Evolutionary conservation across 2,113 vertebrate species (phyloP).

Genomic region (Hypocryptadius cinnamomeus): DNA sequence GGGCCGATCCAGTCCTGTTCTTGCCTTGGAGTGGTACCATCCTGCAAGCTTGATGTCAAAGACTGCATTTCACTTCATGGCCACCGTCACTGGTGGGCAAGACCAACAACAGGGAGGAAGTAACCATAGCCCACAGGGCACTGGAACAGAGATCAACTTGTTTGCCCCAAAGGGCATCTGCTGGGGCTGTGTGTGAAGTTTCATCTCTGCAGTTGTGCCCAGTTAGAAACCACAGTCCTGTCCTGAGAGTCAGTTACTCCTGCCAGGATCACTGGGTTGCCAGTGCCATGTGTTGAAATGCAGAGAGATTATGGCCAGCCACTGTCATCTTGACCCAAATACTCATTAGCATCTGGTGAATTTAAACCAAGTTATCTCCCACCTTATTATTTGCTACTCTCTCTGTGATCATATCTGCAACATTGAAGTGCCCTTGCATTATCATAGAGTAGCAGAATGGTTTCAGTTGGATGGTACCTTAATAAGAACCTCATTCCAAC

Average conservation of each 20-base stretch:
- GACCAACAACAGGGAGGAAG: background rate
- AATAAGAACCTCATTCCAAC: background rate
- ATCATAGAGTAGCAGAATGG: background rate
- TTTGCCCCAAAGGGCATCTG: background rate
- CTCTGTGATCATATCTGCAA: background rate
- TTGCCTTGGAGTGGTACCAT: background rate
- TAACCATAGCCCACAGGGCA: background rate
- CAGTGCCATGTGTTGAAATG: background rate
- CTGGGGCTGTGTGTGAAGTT: accelerated
- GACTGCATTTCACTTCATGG: background rate
- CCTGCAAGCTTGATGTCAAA: background rate
- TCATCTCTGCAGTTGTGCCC: background rate
- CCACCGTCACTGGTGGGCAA: background rate
- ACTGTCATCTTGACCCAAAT: background rate
- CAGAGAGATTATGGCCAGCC: background rate
- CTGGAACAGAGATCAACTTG: background rate
- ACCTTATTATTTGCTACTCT: accelerated
- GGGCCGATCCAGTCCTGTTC: accelerated
- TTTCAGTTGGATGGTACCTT: background rate
- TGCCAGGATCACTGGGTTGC: background rate
- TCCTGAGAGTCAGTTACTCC: background rate
- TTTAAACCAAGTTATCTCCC: background rate
- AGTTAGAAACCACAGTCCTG: background rate
- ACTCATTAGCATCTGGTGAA: background rate
- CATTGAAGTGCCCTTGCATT: background rate